A percentile compares a stretch with the other conserved stretches of the same genome.
These are phyloP conservation scores for Acromyrmex charruanus DNA, from an alignment of 1,140 invertebrate genomes.

Conservation along the genomic window DNA sequence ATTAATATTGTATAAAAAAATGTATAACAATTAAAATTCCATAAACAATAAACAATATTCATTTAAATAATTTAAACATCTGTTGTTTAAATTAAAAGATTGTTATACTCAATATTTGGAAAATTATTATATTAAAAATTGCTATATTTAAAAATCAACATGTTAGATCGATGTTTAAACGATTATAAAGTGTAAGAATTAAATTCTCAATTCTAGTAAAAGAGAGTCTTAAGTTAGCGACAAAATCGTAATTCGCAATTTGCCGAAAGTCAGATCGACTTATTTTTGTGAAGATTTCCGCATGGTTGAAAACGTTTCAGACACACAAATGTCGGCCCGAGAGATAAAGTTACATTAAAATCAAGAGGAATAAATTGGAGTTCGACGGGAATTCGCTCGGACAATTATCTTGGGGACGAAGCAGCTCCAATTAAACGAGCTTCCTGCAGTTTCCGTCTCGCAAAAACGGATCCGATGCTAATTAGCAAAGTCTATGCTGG, in stretches of 20 bases:
- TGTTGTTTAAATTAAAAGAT: not conserved
- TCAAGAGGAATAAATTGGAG: conserved; percentile 59
- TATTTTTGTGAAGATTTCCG: conserved; percentile 52
- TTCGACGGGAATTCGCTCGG: conserved; percentile 67
- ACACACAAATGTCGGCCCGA: conserved; percentile 24
- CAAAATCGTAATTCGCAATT: conserved; percentile 44
- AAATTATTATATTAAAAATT: not conserved
- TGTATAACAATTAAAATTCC: not conserved
- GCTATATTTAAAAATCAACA: not conserved
- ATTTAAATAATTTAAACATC: not conserved
- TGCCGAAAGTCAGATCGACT: conserved; percentile 22
- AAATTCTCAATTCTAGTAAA: not conserved
- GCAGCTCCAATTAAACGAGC: conserved; percentile 68
- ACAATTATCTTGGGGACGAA: conserved; percentile 67
- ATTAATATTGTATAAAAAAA: not conserved
- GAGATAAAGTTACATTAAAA: conserved; percentile 66
- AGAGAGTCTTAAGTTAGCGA: conserved; percentile 8
- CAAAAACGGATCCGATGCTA: conserved; percentile 67
- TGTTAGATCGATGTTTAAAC: not conserved
- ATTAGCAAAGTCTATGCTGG: conserved; percentile 72
- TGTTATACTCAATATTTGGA: not conserved
- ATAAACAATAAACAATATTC: not conserved
- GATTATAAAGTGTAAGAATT: conserved; percentile 9
- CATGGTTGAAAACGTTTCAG: not conserved
- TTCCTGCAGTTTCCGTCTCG: conserved; percentile 34